phyloP scores from a whole-genome alignment of 2,888 invertebrate genomes.

The Chesias legatella region DNA sequence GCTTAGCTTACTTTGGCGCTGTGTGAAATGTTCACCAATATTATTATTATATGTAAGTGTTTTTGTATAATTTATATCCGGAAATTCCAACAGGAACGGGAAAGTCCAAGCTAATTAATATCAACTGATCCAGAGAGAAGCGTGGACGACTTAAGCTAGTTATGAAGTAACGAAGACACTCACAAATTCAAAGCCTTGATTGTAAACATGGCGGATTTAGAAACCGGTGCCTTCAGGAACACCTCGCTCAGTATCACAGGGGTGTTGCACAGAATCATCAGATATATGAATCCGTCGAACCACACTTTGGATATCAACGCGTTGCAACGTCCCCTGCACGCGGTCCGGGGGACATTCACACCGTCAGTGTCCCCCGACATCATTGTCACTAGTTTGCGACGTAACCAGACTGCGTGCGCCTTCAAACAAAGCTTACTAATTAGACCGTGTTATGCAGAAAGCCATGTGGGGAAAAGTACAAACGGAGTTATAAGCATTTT shows the following conservation, averaged over 20 bases:
- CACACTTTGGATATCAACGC: constrained; percentile 54
- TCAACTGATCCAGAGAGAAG: too few relatives aligned
- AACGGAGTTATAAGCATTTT: too few relatives aligned
- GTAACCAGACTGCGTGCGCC: constrained; percentile 66
- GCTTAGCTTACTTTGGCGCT: too few relatives aligned
- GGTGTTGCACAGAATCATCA: constrained; percentile 64
- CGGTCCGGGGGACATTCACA: constrained; percentile 51
- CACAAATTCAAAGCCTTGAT: constrained; percentile 65
- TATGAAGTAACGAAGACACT: constrained; percentile 35
- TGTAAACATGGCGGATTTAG: constrained; percentile 28
- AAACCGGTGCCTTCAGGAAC: constrained; percentile 40
- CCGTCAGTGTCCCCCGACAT: constrained; percentile 54
- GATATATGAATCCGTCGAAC: constrained; percentile 70
- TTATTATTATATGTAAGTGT: too few relatives aligned
- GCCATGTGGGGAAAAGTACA: too few relatives aligned
- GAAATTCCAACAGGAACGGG: too few relatives aligned
- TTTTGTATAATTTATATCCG: too few relatives aligned
- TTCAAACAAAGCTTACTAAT: too few relatives aligned
- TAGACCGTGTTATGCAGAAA: too few relatives aligned
- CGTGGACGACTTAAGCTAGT: constrained; percentile 4
- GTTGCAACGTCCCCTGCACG: constrained; percentile 59
- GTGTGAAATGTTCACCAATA: too few relatives aligned
- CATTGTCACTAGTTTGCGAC: constrained; percentile 62
- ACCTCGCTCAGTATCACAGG: constrained; percentile 69
- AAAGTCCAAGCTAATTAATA: too few relatives aligned